Evolutionary conservation across 2,888 invertebrate genomes (phyloP).

Genomic region (Pelosia muscerda): DNA sequence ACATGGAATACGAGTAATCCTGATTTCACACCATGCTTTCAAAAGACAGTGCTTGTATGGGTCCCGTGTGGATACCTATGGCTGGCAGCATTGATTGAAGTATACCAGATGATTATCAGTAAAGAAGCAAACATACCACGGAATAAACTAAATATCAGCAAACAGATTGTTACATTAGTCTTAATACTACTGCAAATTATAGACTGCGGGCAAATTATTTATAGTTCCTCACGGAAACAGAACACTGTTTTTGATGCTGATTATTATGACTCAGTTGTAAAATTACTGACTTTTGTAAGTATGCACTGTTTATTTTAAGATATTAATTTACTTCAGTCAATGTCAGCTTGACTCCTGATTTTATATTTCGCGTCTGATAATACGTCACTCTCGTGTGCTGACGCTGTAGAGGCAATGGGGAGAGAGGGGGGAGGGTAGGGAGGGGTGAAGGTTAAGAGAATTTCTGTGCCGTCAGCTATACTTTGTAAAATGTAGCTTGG

Average conservation of each 20-base stretch:
- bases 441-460: too few species aligned
- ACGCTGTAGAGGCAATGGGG: too few species aligned
- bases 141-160: conserved; percentile 90
- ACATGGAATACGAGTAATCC: conserved; percentile 94
- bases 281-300: conserved; percentile 93
- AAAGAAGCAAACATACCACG: conserved; percentile 92
- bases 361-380: too few species aligned
- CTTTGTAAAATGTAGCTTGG: too few species aligned
- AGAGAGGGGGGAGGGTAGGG: too few species aligned
- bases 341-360: background rate
- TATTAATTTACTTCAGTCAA: background rate
- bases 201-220: conserved; percentile 88
- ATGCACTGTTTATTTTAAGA: conserved; percentile 32
- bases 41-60: conserved; percentile 96
- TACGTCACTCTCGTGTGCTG: too few species aligned
- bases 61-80: conserved; percentile 94
- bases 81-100: conserved; percentile 90
- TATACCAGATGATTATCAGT: conserved; percentile 90
- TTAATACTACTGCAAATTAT: conserved; percentile 88
- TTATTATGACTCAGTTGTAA: conserved; percentile 80
- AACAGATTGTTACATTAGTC: conserved; percentile 87
- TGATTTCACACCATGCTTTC: conserved; percentile 95
- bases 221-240: conserved; percentile 78
- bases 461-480: too few species aligned
- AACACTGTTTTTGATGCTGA: conserved; percentile 84